Evolutionary conservation across 2,797 vertebrate species (phyloP).

Genomic region (Sparidentex hasta): DNA sequence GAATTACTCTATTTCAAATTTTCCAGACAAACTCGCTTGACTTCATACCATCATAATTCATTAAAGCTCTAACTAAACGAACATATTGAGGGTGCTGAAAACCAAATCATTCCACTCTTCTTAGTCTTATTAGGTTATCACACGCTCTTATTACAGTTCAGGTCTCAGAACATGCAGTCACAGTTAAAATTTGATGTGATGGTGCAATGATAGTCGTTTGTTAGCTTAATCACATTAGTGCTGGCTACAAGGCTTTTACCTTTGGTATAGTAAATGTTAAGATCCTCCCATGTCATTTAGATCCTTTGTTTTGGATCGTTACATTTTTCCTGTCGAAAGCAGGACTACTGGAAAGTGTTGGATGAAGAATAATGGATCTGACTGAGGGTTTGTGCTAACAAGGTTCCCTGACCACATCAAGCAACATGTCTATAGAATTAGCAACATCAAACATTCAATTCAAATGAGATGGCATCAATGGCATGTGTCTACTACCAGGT

Average conservation of each 20-base stretch:
- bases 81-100: neutral
- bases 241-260: neutral
- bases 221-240: neutral
- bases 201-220: neutral
- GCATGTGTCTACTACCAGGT: neutral
- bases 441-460: neutral
- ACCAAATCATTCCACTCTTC: neutral
- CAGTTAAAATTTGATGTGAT: neutral
- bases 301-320: neutral
- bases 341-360: neutral
- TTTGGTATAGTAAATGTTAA: no score
- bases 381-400: neutral
- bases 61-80: neutral
- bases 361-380: neutral
- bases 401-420: constrained; percentile 2
- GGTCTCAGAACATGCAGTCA: neutral
- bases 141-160: neutral
- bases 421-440: neutral
- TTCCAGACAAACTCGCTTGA: neutral
- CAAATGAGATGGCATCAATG: neutral
- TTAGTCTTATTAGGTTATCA: neutral
- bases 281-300: no score
- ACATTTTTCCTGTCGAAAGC: neutral
- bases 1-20: neutral
- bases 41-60: neutral